Evolutionary conservation across 2,797 vertebrate species (phyloP), one percentile per base, ranked within the genome.

Genomic region (Scolopax rusticola): DNA sequence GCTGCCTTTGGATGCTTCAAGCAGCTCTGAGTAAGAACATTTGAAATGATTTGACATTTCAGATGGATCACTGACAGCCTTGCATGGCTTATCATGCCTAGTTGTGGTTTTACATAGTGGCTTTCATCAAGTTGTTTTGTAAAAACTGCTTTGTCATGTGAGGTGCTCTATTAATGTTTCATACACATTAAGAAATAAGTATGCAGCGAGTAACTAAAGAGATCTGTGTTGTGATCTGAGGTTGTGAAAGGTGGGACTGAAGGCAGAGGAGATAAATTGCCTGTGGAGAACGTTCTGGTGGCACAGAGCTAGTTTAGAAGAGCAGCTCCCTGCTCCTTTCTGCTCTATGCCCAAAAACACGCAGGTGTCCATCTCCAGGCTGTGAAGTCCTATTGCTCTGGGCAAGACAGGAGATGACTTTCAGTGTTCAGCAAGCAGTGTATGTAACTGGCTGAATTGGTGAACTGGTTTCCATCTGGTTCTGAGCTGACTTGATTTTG

Each of bases 1-100:
- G 12, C 28, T 94, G 80, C 48, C 43, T 76, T 60, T 73, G 56
- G 70, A 56, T 76, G 36, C 41, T 77, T 87, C 40, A 67, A 79
- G 51, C 12, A 8, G 15, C 24, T 81, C 27, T 2, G 12, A 51
- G 54, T 25, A 54, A 82, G 51, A 87, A 17, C 14, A 6, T 86
- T 77, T 84, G 70, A 83, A 85, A 57, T 43, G 25, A 84, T 60
- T 54, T 76, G 94, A 89, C 36, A 20, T 92, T 92, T 74, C 41
- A 65, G 50, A 24, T 30, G 56, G 63, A 51, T 59, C 51, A 17
- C 43, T 69, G 63, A 21, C 30, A 63, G n/a, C 28, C 33, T 90
- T 78, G 79, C 64, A 8, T 40, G 54, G 73, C 43, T 65, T 9
- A 50, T 51, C 12, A 65, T 50, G 24, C 30, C 54, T 54, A 47